Base-by-base conservation (phyloP, 2,113 vertebrate species). In the Ascaphus truei region DNA sequence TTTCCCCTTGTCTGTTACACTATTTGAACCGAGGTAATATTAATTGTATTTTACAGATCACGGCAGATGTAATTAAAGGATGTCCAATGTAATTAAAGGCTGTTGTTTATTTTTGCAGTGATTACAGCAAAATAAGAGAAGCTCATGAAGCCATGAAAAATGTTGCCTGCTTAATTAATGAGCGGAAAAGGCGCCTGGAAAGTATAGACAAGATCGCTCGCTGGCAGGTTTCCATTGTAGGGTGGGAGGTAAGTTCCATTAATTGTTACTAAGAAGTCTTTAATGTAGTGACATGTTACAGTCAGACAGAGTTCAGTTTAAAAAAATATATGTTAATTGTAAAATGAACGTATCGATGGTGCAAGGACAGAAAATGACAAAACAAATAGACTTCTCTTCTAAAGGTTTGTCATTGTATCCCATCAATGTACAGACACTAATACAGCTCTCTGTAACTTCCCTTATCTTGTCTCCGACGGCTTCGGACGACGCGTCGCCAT, bases 91-190 rank as follows among this genome's bases (percentile, higher is more conserved):
- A 16, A 63, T 63, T 51, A 13, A 80, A 72, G 73, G 0, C 0
- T 72, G 25, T 51, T 1, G 0, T 55, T 79, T 52, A 3, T 43
- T 76, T n/a, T 77, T 84, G 41, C 88, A 99, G 97, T 47, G 97
- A 99, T 77, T 90, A 94, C 69, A 77, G 58, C 53, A 85, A 92
- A 6, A 92, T 97, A 75, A 94, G 90, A 81, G 85, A 93, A 72
- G 97, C 97, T 0, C 90, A 98, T 0, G 91, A 96, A 67, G 92
- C 95, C 20, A 99, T 99, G 97, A 98, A 95, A 89, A 97, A 98
- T 0, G 96, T 98, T 2, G 96, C 97, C 0, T 95, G 95, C 79
- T 80, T 99, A 67, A 99, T 99, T 77, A 99, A 99, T 0, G 97
- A 99, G 82, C 92, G 93, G 31, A 99, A 99, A 73, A 88, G 97